Base-by-base conservation (phyloP, 2,113 vertebrate species). In the Paracanthobrama guichenoti region DNA sequence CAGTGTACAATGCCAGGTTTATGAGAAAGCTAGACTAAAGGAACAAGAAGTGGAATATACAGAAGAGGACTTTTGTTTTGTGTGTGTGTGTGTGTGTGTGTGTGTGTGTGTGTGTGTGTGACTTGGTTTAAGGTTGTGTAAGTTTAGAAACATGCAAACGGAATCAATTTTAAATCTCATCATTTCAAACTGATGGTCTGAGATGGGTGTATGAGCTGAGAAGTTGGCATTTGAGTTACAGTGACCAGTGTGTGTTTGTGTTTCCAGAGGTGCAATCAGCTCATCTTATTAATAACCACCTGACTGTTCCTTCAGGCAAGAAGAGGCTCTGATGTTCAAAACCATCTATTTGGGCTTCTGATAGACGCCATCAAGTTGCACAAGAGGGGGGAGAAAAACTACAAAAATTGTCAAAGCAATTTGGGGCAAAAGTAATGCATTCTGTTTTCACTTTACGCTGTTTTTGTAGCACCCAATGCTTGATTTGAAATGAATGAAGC, bases 321-420 rank as follows among this genome's bases (percentile, higher is more conserved):
- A 64, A 20, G 22, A 48, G 75, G 55, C 42, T 74, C 18, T 74
- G 26, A 64, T 10, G 55, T 48, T 26, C 39, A 62, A 26, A 57
- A 46, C 35, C 3, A 64, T 79, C 59, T 5, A 79, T 60, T 59
- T 42, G 18, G 1, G 6, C 20, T 14, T 31, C n/a, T 60, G 8
- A 62, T 83, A 75, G 35, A 84, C 35, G 24, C 24, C 50, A 79
- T 79, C 77, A 46, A 79, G 35, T 9, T 12, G 76, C 42, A 28
- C 31, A 20, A 62, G 22, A 7, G 6, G 39, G 39, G 39, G 39
- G 6, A 0, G 39, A 7, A n/a, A n/a, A n/a, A n/a, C 62, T 28
- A 69, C 74, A 73, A 28, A 26, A 39, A 82, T 55, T 71, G 62
- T 75, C 81, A 73, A 82, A n/a, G 31, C 69, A 75, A 75, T 83